Conservation (phyloP, 2,113 vertebrate genomes). For the Lichenostomus cassidix region DNA sequence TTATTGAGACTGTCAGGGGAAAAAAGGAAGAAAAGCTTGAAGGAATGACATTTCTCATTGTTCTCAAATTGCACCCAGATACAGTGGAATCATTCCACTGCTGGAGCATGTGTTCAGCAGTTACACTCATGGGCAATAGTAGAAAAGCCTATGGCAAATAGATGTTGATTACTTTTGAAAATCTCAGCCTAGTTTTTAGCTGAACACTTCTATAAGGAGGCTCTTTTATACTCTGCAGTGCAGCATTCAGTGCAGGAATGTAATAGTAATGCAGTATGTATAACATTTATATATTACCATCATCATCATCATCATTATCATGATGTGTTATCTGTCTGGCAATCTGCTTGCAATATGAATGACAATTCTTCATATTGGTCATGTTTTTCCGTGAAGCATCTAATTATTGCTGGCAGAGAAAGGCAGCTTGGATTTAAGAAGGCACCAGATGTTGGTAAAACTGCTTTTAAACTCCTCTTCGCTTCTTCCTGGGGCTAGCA, state of each 20-base stretch:
- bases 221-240: not conserved
- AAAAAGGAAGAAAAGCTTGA: not conserved
- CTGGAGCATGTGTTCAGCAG: not conserved
- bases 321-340: conserved; percentile 30
- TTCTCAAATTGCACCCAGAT: conserved; percentile 37
- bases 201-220: not conserved
- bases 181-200: not conserved
- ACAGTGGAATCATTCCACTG: not conserved
- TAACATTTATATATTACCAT: not conserved
- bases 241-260: not conserved
- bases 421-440: conserved; percentile 47
- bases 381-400: conserved; percentile 38
- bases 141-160: conserved; percentile 23
- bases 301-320: not conserved
- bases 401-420: conserved; percentile 50
- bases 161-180: not conserved
- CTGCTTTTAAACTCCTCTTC: conserved; percentile 34
- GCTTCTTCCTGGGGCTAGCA: not conserved
- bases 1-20: not conserved
- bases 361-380: conserved; percentile 27
- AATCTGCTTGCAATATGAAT: conserved; percentile 64
- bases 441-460: conserved; percentile 57
- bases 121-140: not conserved
- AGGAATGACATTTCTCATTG: not conserved
- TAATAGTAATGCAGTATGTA: not conserved